phyloP scores from a whole-genome alignment of 1,140 invertebrate genomes.

The Drosophila pachea region DNA sequence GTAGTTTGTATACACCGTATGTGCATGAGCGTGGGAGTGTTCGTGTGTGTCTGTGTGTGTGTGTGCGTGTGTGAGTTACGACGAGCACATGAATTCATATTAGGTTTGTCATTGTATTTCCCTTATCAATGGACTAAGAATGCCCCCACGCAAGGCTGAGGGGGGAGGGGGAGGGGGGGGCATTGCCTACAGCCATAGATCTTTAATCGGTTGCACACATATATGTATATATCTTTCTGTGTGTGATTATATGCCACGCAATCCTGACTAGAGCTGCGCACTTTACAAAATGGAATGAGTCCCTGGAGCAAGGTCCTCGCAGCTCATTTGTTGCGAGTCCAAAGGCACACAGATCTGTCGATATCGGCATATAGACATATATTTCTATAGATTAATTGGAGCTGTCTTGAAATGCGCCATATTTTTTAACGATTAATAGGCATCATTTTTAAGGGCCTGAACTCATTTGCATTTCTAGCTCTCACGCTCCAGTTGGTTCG shows the following conservation, averaged over 20 bases:
- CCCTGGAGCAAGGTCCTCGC: background rate
- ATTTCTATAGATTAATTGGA: background rate
- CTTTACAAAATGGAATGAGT: slow-evolving; percentile 7
- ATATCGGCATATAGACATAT: background rate
- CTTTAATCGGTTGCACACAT: background rate
- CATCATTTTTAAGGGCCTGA: no score
- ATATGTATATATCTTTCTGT: background rate
- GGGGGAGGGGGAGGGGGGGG: background rate
- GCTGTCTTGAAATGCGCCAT: background rate
- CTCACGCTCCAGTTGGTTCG: no score
- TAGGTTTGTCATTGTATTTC: background rate
- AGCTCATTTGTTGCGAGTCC: no score
- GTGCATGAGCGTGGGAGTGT: background rate
- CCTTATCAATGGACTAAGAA: slow-evolving; percentile 13
- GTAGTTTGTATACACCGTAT: slow-evolving; percentile 7
- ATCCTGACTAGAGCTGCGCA: background rate
- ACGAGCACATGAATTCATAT: slow-evolving; percentile 5
- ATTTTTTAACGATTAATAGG: no score
- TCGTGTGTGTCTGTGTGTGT: background rate
- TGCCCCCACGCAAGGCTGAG: no score
- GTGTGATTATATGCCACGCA: background rate
- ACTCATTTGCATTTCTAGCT: no score
- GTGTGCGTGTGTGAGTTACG: slow-evolving; percentile 50
- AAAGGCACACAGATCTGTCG: background rate
- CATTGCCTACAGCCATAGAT: background rate